Percentiles rank a stretch among this genome's conserved stretches.
phyloP scores from a whole-genome alignment of 1,140 invertebrate genomes.

The Drosophila hydei region DNA sequence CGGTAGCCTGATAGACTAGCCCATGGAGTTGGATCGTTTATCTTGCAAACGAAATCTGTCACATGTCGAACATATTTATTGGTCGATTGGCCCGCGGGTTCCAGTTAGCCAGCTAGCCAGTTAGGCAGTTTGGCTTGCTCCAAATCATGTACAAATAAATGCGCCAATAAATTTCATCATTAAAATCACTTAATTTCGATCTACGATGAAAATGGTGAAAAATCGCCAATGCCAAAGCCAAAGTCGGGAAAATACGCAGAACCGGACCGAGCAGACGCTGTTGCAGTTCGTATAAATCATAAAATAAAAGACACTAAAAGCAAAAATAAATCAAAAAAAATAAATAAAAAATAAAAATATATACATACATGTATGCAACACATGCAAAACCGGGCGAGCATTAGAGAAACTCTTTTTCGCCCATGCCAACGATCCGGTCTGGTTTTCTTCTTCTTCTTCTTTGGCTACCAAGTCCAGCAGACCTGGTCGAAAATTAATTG shows the following conservation, averaged over 20 bases:
- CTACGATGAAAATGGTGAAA: constrained; percentile 61
- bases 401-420: constrained; percentile 55
- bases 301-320: constrained; percentile 78
- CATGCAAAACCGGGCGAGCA: constrained; percentile 52
- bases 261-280: constrained; percentile 6
- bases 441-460: neutral
- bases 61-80: constrained; percentile 54
- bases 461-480: constrained; percentile 20
- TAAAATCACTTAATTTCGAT: constrained; percentile 71
- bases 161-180: constrained; percentile 67
- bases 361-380: neutral
- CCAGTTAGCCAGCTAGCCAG: constrained; percentile 7
- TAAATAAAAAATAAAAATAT: constrained; percentile 19
- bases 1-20: neutral
- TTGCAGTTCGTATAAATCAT: constrained; percentile 67
- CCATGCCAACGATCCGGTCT: constrained; percentile 37
- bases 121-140: constrained; percentile 30
- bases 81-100: constrained; percentile 31
- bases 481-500: constrained; percentile 52
- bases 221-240: constrained; percentile 47
- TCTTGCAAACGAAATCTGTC: constrained; percentile 50
- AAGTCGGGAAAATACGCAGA: constrained; percentile 15
- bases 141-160: constrained; percentile 63
- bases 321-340: constrained; percentile 71
- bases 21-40: constrained; percentile 22